Conservation (phyloP, 2,797 vertebrate species). For the Paratrypauchen microcephalus region DNA sequence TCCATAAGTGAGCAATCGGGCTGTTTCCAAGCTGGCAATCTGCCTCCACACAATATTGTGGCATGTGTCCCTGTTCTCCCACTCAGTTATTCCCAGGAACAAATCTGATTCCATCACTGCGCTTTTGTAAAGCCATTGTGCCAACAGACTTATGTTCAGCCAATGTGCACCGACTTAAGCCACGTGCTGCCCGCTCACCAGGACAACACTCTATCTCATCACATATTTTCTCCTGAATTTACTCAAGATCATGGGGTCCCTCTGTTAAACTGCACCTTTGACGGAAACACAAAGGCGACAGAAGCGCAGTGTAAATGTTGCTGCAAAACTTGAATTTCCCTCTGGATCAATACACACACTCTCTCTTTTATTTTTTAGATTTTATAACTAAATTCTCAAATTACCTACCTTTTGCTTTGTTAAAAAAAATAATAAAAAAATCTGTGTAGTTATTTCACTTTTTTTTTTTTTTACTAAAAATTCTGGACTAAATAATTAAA, state of each 20-base stretch:
- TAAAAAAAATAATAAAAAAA: no score
- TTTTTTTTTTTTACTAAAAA: no score
- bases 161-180: conserved; percentile 46
- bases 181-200: conserved; percentile 29
- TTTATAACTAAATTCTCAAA: no score
- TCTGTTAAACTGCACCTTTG: no score
- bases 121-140: conserved; percentile 62
- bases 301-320: no score
- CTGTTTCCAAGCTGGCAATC: conserved; percentile 47
- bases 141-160: conserved; percentile 54
- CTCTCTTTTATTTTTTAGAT: no score
- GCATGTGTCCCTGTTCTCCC: conserved; percentile 59
- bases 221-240: background rate
- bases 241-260: background rate
- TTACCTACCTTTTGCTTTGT: no score
- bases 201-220: conserved; percentile 44
- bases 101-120: conserved; percentile 61
- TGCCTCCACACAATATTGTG: conserved; percentile 56
- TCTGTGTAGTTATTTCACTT: no score
- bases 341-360: no score
- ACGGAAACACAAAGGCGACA: no score
- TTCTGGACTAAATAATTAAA: no score
- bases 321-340: no score
- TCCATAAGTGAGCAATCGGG: conserved; percentile 64
- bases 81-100: conserved; percentile 55